Evolutionary conservation across 2,797 vertebrate genomes (phyloP).

Genomic region (Alcedo quadribrachys): DNA sequence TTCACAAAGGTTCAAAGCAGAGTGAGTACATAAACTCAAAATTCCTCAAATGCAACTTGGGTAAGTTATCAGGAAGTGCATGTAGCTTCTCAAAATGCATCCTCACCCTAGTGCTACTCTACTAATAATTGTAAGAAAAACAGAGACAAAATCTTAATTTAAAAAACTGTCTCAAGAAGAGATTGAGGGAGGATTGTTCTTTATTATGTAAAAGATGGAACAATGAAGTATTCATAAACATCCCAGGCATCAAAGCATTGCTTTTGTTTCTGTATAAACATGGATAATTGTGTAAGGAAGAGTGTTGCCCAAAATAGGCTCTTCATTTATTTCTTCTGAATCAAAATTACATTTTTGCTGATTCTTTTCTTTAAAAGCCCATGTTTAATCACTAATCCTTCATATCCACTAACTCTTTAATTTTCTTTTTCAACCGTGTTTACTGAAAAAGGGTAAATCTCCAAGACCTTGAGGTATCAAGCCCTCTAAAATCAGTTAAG

Average conservation of each 20-base stretch:
- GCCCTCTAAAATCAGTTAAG: background rate
- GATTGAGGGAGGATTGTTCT: background rate
- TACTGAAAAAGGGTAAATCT: background rate
- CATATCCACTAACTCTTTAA: background rate
- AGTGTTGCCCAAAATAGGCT: background rate
- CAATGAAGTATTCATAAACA: background rate
- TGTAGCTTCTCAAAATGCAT: background rate
- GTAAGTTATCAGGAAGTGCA: background rate
- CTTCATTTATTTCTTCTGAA: constrained; percentile 7
- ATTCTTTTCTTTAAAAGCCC: background rate
- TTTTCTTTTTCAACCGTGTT: background rate
- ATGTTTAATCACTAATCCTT: background rate
- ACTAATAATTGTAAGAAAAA: background rate
- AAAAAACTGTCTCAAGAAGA: background rate
- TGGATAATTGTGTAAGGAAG: background rate
- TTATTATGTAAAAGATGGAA: background rate
- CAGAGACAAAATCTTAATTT: background rate
- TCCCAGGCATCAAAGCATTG: background rate
- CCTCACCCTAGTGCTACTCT: background rate
- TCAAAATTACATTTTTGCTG: background rate
- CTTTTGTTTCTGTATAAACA: background rate
- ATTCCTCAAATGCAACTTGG: background rate
- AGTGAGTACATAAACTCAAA: background rate
- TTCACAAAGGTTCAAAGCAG: background rate
- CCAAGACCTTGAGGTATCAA: background rate